phyloP scores from a whole-genome alignment of 2,888 invertebrate genomes.

The Proisotoma minuta region DNA sequence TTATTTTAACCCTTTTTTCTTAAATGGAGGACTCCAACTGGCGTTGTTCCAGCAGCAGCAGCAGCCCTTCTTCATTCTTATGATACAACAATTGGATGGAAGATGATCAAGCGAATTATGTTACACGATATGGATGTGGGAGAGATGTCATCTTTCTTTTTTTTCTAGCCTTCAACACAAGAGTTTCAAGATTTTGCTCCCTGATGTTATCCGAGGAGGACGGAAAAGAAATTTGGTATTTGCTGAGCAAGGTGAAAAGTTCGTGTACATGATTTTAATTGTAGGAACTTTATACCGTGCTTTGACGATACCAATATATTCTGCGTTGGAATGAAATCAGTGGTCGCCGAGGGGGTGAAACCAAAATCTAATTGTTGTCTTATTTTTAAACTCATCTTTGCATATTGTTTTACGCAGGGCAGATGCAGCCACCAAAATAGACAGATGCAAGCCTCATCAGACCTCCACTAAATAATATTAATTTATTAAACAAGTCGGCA shows the following conservation, averaged over 20 bases:
- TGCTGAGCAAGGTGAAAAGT: constrained; percentile 18
- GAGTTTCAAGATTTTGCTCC: not conserved
- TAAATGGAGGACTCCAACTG: not conserved
- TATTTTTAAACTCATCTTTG: not conserved
- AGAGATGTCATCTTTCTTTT: not conserved
- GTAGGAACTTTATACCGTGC: constrained; percentile 20
- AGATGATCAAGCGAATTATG: constrained; percentile 17
- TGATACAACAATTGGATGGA: constrained; percentile 13
- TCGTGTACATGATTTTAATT: too few relatives aligned
- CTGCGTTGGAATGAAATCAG: constrained; percentile 8
- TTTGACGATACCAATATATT: constrained; percentile 6
- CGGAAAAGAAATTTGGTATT: not conserved
- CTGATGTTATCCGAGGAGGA: too few relatives aligned
- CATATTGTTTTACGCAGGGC: not conserved
- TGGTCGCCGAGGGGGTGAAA: not conserved
- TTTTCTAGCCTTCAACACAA: not conserved
- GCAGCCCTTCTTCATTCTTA: not conserved
- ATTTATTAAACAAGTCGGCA: too few relatives aligned
- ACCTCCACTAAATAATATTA: too few relatives aligned
- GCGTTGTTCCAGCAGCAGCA: not conserved
- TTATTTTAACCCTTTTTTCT: not conserved
- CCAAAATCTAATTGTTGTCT: not conserved
- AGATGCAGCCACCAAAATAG: too few relatives aligned
- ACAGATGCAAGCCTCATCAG: too few relatives aligned
- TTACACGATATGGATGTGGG: constrained; percentile 17